phyloP scores from a whole-genome alignment of 2,113 vertebrate genomes.

The Phalacrocorax pelagicus region DNA sequence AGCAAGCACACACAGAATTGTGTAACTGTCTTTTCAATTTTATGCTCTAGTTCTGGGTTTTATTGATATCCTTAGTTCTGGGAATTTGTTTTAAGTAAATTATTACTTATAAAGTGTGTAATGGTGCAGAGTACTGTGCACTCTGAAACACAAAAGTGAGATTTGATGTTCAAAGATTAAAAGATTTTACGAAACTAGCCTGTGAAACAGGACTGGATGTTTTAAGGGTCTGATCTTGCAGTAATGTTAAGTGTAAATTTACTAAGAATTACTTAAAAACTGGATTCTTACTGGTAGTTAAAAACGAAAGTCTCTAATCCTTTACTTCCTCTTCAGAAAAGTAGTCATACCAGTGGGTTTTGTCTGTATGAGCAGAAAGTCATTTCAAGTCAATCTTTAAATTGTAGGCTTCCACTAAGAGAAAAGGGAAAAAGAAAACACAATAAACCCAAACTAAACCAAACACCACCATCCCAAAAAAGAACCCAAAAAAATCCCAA shows the following conservation, averaged over 20 bases:
- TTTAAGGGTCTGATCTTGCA: neutral
- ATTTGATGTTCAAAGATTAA: neutral
- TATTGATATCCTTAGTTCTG: constrained; percentile 27
- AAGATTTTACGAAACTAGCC: neutral
- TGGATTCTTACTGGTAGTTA: neutral
- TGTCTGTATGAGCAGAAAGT: neutral
- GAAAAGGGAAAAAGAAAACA: neutral
- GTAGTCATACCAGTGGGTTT: neutral
- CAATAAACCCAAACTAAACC: neutral
- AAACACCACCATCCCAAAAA: neutral
- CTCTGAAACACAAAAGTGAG: neutral
- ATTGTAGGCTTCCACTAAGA: neutral
- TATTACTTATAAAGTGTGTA: neutral
- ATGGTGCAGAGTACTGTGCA: neutral
- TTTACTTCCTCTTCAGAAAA: neutral
- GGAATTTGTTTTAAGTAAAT: constrained; percentile 45
- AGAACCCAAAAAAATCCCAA: neutral
- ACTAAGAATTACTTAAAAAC: neutral
- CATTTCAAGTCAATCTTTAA: neutral
- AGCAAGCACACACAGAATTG: constrained; percentile 33
- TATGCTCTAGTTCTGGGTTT: constrained; percentile 50
- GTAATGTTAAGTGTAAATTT: neutral
- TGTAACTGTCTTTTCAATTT: constrained; percentile 62
- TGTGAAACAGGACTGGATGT: neutral
- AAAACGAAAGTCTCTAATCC: neutral